Base-by-base conservation (phyloP, 2,797 vertebrate species). In the Myiothlypis chrysogaster region DNA sequence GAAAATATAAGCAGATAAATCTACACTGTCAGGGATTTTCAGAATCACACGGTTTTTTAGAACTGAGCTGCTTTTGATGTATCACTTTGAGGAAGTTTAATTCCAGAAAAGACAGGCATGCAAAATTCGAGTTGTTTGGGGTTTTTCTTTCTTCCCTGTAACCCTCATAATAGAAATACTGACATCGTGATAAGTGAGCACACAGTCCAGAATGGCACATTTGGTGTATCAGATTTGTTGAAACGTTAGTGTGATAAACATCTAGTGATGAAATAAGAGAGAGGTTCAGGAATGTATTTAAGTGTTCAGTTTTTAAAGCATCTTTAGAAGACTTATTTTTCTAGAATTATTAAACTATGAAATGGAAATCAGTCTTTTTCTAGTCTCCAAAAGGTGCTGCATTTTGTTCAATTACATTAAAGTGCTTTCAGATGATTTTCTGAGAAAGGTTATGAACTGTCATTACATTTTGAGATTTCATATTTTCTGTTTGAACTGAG, bases 121-220 rank as follows among this genome's bases (percentile, higher is more conserved):
- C 24, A 71, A 81, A 96, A 73, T 75, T 12, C n/a, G 14, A 19
- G 4, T 46, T 30, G 10, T 8, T 63, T 50, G 12, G 4, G 4
- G 3, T 4, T 6, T 24, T 70, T n/a, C 37, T 18, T 61, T 83
- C 47, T 90, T 81, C 13, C 23, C 12, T 0, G 0, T 71, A 65
- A 22, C 5, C 6, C 7, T 83, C 8, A 39, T 49, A 69, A 52
- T 27, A 81, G 39, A 64, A 90, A 81, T 59, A 61, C 10, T 63
- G 44, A 46, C 6, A 52, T 44, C 3, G 34, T 59, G 27, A 46
- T 68, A 71, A 78, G 47, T 35, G 21, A 68, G 12, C 16, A 43
- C 32, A 14, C 18, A 39, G 30, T 65, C 35, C 8, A 14, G 34
- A 53, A 34, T 10, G 63, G 37, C 30, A 65, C 2, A 30, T 83